Percentiles rank a stretch among this genome's conserved stretches.
These are phyloP conservation scores for Lamellibrachia satsuma DNA, from an alignment of 2,888 invertebrate genomes.

Conservation along the genomic window DNA sequence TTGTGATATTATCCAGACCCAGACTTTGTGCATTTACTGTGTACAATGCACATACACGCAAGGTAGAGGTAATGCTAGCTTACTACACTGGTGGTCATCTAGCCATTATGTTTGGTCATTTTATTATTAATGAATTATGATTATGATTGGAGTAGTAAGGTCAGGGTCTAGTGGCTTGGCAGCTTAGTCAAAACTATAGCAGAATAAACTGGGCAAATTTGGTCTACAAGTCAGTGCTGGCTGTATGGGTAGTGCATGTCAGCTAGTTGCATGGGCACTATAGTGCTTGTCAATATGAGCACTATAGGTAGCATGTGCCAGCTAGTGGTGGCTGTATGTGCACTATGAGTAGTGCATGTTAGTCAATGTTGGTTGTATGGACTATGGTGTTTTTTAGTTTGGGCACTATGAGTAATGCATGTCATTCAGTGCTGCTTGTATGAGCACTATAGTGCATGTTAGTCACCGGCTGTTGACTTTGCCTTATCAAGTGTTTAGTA, in stretches of 20 bases:
- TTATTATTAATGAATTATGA: constrained; percentile 3
- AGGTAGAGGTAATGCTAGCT: neutral
- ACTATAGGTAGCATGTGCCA: neutral
- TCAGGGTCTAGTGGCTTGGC: neutral
- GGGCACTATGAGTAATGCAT: neutral
- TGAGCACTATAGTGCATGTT: neutral
- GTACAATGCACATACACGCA: neutral
- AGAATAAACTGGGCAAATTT: neutral
- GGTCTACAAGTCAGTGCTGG: neutral
- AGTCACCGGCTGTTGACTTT: neutral
- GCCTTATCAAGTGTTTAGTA: neutral
- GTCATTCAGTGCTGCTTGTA: neutral
- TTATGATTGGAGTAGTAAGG: neutral
- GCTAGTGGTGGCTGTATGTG: neutral
- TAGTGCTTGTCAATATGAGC: neutral
- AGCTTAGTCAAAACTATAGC: neutral
- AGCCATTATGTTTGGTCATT: neutral
- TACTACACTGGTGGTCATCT: neutral
- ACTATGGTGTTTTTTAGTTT: neutral
- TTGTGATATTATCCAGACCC: neutral
- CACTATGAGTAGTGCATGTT: neutral
- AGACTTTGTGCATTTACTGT: neutral
- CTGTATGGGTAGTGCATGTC: neutral
- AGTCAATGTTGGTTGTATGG: neutral
- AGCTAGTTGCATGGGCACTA: neutral